A percentile compares a stretch with the other conserved stretches of the same genome.
Conservation (phyloP, 2,888 invertebrate species). For the Perdita meconis region DNA sequence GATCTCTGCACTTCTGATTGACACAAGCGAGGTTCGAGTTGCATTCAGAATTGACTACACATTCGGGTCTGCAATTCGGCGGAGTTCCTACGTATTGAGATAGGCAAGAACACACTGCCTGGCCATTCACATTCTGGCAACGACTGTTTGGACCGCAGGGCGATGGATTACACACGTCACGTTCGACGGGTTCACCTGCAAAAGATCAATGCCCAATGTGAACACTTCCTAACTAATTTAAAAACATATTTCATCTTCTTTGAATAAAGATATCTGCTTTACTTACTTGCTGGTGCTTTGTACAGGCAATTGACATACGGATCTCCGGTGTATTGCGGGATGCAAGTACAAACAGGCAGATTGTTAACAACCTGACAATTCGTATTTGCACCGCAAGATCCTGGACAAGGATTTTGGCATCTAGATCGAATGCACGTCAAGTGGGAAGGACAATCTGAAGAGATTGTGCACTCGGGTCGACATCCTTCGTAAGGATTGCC, state of each 20-base stretch:
- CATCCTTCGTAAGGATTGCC: constrained; percentile 88
- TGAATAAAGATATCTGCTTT: constrained; percentile 7
- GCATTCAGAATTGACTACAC: constrained; percentile 84
- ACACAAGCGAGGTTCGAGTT: constrained; percentile 84
- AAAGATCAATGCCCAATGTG: constrained; percentile 1
- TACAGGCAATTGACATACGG: constrained; percentile 87
- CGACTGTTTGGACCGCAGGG: constrained; percentile 85
- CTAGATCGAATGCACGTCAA: constrained; percentile 85
- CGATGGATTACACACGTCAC: constrained; percentile 83
- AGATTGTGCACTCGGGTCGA: constrained; percentile 84
- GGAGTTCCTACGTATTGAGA: constrained; percentile 84
- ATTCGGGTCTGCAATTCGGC: constrained; percentile 84
- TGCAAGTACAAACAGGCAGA: constrained; percentile 91
- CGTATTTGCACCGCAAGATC: constrained; percentile 86
- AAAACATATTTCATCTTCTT: neutral
- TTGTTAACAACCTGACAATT: constrained; percentile 91
- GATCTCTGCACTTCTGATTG: constrained; percentile 85
- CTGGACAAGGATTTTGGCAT: constrained; percentile 85
- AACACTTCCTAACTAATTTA: neutral
- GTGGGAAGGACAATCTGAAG: constrained; percentile 84
- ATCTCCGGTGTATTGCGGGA: constrained; percentile 87
- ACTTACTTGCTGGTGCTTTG: constrained; percentile 50
- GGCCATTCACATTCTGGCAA: constrained; percentile 84
- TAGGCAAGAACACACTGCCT: constrained; percentile 84
- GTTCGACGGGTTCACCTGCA: constrained; percentile 52